These are phyloP conservation scores for Calycopis cecrops DNA, from an alignment of 1,140 invertebrate genomes.

Conservation along the genomic window DNA sequence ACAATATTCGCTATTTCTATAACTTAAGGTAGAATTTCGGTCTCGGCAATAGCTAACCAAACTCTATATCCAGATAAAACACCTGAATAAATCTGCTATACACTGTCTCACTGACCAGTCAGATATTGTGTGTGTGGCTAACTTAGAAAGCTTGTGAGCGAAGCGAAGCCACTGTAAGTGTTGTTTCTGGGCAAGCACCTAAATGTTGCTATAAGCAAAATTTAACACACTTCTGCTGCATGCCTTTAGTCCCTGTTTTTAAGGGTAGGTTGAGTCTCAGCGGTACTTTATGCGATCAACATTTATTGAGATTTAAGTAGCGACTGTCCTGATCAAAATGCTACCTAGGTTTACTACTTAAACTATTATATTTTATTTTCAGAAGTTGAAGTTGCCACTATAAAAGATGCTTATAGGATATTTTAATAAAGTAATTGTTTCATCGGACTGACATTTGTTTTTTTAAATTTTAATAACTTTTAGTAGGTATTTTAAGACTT, in stretches of 20 bases:
- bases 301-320: too few relatives aligned
- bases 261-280: too few relatives aligned
- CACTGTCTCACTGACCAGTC: too few relatives aligned
- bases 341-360: constrained; percentile 8
- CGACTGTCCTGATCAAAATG: constrained; percentile 1
- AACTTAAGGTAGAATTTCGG: background rate
- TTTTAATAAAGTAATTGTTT: constrained; percentile 29
- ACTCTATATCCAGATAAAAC: background rate
- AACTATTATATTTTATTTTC: constrained; percentile 39
- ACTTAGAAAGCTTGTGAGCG: too few relatives aligned
- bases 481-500: constrained; percentile 56
- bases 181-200: too few relatives aligned
- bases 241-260: too few relatives aligned
- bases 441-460: constrained; percentile 66
- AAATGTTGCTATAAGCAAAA: too few relatives aligned
- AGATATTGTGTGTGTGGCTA: too few relatives aligned
- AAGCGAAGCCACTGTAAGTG: too few relatives aligned
- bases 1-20: constrained; percentile 57
- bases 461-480: constrained; percentile 60
- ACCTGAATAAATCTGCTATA: too few relatives aligned
- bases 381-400: constrained; percentile 31
- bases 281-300: too few relatives aligned
- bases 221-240: too few relatives aligned
- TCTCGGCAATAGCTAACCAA: background rate
- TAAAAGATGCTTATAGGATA: constrained; percentile 43